Conservation (phyloP, 2,888 invertebrate species). For the Camponotus fellah region DNA sequence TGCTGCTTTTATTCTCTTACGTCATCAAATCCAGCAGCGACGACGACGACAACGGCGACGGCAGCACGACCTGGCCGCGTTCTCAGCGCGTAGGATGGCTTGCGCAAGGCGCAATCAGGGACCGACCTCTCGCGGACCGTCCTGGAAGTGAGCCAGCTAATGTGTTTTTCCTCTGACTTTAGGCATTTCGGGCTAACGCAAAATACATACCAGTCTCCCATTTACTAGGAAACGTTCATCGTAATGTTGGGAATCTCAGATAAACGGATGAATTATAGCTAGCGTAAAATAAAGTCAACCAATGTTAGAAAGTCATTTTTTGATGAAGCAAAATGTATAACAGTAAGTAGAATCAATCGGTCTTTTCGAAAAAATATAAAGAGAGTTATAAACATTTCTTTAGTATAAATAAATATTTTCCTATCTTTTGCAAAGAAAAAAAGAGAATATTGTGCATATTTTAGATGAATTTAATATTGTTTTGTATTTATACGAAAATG, state of each 20-base stretch:
- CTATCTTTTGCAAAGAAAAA: background rate
- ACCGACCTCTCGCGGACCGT: constrained; percentile 69
- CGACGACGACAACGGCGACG: constrained; percentile 64
- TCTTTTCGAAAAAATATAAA: background rate
- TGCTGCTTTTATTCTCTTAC: constrained; percentile 78
- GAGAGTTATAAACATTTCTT: background rate
- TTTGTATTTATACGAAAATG: background rate
- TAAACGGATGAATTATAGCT: background rate
- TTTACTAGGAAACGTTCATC: background rate
- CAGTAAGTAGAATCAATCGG: background rate
- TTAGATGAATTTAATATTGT: background rate
- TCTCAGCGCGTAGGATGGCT: constrained; percentile 28
- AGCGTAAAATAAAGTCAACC: background rate
- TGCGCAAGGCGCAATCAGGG: constrained; percentile 38
- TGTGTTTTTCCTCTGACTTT: constrained; percentile 66
- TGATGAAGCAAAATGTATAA: background rate
- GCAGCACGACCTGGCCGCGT: constrained; percentile 42
- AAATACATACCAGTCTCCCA: constrained; percentile 18
- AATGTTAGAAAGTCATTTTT: background rate
- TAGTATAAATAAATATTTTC: background rate
- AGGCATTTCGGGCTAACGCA: constrained; percentile 57
- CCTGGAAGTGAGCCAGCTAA: constrained; percentile 66
- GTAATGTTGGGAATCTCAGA: background rate
- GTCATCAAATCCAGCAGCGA: constrained; percentile 70
- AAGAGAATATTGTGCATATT: background rate